Percentiles rank a stretch among this genome's conserved stretches.
phyloP scores from a whole-genome alignment of 2,797 vertebrate genomes.

The Syngnathus acus region DNA sequence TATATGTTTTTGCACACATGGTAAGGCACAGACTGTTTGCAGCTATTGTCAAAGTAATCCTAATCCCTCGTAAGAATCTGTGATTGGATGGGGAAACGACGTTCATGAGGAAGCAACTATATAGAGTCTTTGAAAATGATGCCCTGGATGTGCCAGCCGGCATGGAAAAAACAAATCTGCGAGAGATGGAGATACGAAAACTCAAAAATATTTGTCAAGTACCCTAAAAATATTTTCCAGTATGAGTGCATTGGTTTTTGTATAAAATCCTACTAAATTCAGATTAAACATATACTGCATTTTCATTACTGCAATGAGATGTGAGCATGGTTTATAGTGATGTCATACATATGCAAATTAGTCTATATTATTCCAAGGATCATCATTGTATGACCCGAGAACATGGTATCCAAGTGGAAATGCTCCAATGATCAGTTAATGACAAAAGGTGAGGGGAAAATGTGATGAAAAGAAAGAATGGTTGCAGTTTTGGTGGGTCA shows the following conservation, averaged over 20 bases:
- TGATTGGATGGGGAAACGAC: too few relatives aligned
- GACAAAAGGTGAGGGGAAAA: background rate
- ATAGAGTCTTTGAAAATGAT: too few relatives aligned
- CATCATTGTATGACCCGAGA: slow-evolving; percentile 51
- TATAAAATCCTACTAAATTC: background rate
- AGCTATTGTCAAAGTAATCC: too few relatives aligned
- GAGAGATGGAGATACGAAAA: too few relatives aligned
- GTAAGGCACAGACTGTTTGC: background rate
- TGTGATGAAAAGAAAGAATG: background rate
- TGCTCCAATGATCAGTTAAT: slow-evolving; percentile 2
- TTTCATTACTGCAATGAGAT: slow-evolving; percentile 39
- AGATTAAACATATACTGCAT: slow-evolving; percentile 40
- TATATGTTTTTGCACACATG: background rate
- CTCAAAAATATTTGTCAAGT: too few relatives aligned
- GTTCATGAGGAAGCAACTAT: too few relatives aligned
- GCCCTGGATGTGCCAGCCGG: background rate
- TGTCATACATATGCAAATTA: slow-evolving; percentile 26
- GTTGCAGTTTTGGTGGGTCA: background rate
- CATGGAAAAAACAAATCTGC: background rate
- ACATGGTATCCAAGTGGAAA: slow-evolving; percentile 6
- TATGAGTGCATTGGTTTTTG: background rate
- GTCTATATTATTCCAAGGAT: slow-evolving; percentile 7
- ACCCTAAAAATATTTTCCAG: background rate
- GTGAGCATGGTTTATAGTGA: slow-evolving; percentile 23
- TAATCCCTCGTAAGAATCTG: too few relatives aligned